Evolutionary conservation across 1,140 invertebrate genomes (phyloP).

Genomic region (Heliconius melpomene): DNA sequence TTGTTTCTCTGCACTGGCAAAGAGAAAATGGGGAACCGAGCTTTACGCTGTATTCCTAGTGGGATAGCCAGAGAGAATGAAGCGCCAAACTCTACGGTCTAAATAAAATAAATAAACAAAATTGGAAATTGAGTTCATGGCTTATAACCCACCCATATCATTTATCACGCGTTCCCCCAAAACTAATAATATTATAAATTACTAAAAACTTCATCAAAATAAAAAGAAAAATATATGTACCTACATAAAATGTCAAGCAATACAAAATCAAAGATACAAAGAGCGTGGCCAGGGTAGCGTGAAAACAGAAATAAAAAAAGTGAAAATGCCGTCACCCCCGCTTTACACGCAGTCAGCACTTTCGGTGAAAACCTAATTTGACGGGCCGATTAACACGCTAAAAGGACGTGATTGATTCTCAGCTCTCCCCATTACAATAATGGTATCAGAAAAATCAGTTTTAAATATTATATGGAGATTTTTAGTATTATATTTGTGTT

Average conservation of each 20-base stretch:
- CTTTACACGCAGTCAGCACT: constrained; percentile 56
- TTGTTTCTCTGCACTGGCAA: no score
- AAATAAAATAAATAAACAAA: no score
- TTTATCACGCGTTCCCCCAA: background rate
- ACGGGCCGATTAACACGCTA: constrained; percentile 68
- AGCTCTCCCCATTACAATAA: constrained; percentile 14
- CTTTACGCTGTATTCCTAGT: no score
- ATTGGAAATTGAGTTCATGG: background rate
- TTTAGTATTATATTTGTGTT: background rate
- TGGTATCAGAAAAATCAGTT: constrained; percentile 12
- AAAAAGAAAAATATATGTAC: background rate
- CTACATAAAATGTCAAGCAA: constrained; percentile 37
- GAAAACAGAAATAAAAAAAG: constrained; percentile 61
- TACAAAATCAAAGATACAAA: constrained; percentile 34
- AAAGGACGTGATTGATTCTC: constrained; percentile 53
- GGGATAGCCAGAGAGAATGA: no score
- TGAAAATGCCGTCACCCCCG: constrained; percentile 53
- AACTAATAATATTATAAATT: background rate
- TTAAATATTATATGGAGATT: background rate
- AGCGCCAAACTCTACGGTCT: no score
- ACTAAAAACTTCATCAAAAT: background rate
- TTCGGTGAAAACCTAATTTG: constrained; percentile 73
- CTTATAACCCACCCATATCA: background rate
- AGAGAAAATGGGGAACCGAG: background rate
- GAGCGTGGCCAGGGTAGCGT: constrained; percentile 50